These are phyloP conservation scores for Dysdera silvatica DNA, from an alignment of 1,140 invertebrate species.

Conservation along the genomic window DNA sequence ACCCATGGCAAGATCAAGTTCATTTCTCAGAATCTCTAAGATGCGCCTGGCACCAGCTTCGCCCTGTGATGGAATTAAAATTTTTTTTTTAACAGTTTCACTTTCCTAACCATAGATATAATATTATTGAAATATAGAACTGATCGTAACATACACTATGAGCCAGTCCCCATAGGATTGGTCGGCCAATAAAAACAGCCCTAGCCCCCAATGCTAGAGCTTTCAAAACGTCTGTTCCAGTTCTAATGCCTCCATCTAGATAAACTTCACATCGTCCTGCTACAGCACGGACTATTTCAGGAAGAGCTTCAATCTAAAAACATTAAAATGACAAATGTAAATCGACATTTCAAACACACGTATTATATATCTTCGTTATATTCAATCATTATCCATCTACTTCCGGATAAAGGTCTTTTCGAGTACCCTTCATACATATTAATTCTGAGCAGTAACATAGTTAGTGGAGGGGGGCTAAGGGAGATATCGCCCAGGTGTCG, in stretches of 20 bases:
- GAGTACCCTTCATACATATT: no score
- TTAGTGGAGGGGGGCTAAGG: no score
- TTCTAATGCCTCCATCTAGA: slow-evolving; percentile 75
- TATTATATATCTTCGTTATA: no score
- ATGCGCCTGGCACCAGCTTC: slow-evolving; percentile 66
- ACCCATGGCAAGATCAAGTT: slow-evolving; percentile 70
- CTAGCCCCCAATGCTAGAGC: slow-evolving; percentile 80
- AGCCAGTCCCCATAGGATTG: slow-evolving; percentile 76
- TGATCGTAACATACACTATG: slow-evolving; percentile 42
- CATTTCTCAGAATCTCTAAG: slow-evolving; percentile 62
- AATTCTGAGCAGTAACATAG: no score
- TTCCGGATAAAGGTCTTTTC: no score
- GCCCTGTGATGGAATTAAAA: slow-evolving; percentile 47
- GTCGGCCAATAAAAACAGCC: slow-evolving; percentile 77
- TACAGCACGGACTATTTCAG: slow-evolving; percentile 70
- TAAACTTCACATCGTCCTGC: slow-evolving; percentile 70
- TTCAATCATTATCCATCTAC: no score
- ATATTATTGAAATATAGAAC: not conserved
- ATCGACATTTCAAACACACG: no score
- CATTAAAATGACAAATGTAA: no score
- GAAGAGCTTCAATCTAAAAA: slow-evolving; percentile 71
- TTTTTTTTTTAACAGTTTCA: not conserved
- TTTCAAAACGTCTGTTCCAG: slow-evolving; percentile 83
- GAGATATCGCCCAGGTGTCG: no score
- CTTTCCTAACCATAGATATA: not conserved